These are phyloP conservation scores for Phania funesta DNA, from an alignment of 2,888 invertebrate species.

Conservation along the genomic window DNA sequence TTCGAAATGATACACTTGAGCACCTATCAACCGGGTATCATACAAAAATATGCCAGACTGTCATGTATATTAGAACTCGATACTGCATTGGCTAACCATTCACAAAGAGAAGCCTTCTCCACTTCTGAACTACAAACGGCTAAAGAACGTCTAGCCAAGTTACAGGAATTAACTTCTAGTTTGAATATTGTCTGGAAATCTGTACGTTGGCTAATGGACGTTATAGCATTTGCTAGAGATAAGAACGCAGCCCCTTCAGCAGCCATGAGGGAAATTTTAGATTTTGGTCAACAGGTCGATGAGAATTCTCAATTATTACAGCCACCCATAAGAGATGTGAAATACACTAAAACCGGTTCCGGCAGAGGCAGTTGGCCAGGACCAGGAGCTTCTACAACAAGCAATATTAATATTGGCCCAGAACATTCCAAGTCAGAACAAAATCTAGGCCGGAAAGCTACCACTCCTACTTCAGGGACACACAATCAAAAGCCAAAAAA, in stretches of 20 bases:
- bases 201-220: slow-evolving; percentile 97
- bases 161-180: slow-evolving; percentile 91
- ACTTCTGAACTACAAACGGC: slow-evolving; percentile 92
- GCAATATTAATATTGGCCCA: slow-evolving; percentile 78
- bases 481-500: slow-evolving; percentile 51
- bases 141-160: slow-evolving; percentile 89
- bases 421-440: slow-evolving; percentile 94
- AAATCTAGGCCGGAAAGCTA: slow-evolving; percentile 79
- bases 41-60: slow-evolving; percentile 94
- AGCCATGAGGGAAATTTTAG: slow-evolving; percentile 78
- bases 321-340: slow-evolving; percentile 83
- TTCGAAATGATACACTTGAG: slow-evolving; percentile 97
- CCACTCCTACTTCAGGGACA: slow-evolving; percentile 62
- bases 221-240: slow-evolving; percentile 96
- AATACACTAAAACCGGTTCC: slow-evolving; percentile 87
- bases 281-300: slow-evolving; percentile 73
- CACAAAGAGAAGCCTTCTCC: slow-evolving; percentile 96
- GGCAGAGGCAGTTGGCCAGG: slow-evolving; percentile 94
- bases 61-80: slow-evolving; percentile 97
- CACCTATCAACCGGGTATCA: slow-evolving; percentile 95
- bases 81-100: slow-evolving; percentile 93
- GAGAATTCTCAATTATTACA: slow-evolving; percentile 78
- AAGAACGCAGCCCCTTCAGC: slow-evolving; percentile 81
- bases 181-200: slow-evolving; percentile 96
- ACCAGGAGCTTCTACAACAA: slow-evolving; percentile 80